Base-by-base conservation (phyloP, 2,888 invertebrate species). In the Rhynchonema sp. region DNA sequence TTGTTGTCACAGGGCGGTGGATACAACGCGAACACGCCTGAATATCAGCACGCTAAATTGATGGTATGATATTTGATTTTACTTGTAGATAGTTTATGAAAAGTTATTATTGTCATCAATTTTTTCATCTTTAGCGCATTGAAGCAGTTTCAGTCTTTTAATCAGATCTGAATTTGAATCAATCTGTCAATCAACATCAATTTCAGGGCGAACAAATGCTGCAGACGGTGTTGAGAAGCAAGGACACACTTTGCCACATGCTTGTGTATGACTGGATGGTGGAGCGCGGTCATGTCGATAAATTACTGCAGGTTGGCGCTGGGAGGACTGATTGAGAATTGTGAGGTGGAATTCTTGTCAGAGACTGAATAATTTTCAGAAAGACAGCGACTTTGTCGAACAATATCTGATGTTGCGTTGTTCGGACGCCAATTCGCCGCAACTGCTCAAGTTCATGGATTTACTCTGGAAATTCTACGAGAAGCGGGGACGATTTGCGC, bases 381-480 rank as follows among this genome's bases (percentile, higher is more conserved):
- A n/a, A 3, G n/a, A 49, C 6, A 20, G 20, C 3, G 23, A 17
- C 23, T 49, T 17, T 49, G 3, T 49, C 20, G 49, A 49, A n/a
- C 49, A 49, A 23, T 49, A 49, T n/a, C 79, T 72, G 80, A 82
- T 13, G 80, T 83, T 56, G 76, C 81, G 65, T 74, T 81, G 1
- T 77, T 78, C 65, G 75, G 84, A 27, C 80, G 27, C 28, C 6
- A 13, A 55, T 22, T 13, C 25, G 9, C 26, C 27, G 6, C 20
- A 9, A 55, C 22, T 28, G 13, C 13, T 28, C 13, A 55, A 25
- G 55, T 70, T 66, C 59, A 62, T 85, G 64, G 88, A 92, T 73
- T 77, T 96, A 64, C 77, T 96, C 60, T 96, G 96, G 94, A 89
- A 89, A 75, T 91, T 86, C 73, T 90, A 94, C 70, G 92, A 96